Evolutionary conservation across 2,113 vertebrate species (phyloP).

Genomic region (Oophaga pumilio): DNA sequence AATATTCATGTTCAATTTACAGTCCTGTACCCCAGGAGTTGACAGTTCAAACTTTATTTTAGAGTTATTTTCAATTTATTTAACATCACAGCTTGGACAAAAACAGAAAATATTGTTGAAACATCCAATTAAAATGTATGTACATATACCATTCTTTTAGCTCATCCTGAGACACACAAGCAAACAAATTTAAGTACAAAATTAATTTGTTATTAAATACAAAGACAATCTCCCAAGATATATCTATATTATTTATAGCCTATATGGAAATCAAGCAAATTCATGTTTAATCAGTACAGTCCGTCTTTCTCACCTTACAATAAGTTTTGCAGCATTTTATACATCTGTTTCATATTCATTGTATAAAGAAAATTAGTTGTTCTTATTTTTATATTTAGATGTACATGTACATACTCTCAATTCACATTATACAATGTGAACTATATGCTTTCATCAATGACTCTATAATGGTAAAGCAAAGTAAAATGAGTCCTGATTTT

Average conservation of each 20-base stretch:
- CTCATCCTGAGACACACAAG: no score
- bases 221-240: neutral
- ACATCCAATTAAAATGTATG: no score
- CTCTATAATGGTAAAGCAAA: constrained; percentile 37
- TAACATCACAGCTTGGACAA: no score
- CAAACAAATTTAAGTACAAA: no score
- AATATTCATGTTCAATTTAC: no score
- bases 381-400: constrained; percentile 30
- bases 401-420: constrained; percentile 22
- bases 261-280: no score
- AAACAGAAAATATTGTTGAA: no score
- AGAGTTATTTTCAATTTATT: no score
- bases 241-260: neutral
- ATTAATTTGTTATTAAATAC: neutral
- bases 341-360: constrained; percentile 36
- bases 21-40: no score
- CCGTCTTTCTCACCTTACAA: constrained; percentile 1
- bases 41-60: no score
- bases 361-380: constrained; percentile 33
- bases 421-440: constrained; percentile 39
- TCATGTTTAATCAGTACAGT: neutral
- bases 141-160: no score
- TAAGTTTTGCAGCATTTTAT: neutral
- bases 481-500: constrained; percentile 50
- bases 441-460: constrained; percentile 43